Evolutionary conservation across 2,888 invertebrate species (phyloP).

Genomic region (Listrodromus nycthemerus): DNA sequence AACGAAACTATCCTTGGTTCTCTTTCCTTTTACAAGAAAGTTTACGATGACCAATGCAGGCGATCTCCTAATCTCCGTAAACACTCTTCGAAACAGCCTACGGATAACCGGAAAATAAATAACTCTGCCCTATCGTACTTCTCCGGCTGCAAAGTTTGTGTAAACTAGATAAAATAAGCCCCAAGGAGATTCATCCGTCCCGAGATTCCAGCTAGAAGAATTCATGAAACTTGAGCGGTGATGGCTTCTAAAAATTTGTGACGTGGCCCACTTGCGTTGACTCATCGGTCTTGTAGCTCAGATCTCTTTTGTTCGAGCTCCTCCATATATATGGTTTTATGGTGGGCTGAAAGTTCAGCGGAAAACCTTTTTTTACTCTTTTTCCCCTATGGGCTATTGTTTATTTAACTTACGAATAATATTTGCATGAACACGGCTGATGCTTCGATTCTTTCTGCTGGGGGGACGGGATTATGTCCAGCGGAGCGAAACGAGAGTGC

Average conservation of each 20-base stretch:
- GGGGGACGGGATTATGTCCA: slow-evolving; percentile 74
- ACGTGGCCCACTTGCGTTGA: slow-evolving; percentile 41
- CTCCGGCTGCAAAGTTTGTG: slow-evolving; percentile 19
- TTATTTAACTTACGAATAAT: slow-evolving; percentile 16
- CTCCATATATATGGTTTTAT: slow-evolving; percentile 41
- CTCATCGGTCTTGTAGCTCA: slow-evolving; percentile 28
- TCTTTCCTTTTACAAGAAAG: background rate
- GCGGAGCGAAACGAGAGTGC: slow-evolving; percentile 72
- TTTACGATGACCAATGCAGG: slow-evolving; percentile 30
- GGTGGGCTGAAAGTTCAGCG: slow-evolving; percentile 24
- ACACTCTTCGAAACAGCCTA: slow-evolving; percentile 8
- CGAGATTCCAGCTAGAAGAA: slow-evolving; percentile 7
- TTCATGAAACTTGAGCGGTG: slow-evolving; percentile 49
- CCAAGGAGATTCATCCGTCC: slow-evolving; percentile 32
- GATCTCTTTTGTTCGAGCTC: slow-evolving; percentile 4
- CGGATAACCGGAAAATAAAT: slow-evolving; percentile 39
- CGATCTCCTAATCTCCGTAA: slow-evolving; percentile 12
- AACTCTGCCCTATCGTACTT: background rate
- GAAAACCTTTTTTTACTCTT: slow-evolving; percentile 5
- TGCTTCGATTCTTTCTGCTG: slow-evolving; percentile 24
- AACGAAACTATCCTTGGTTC: background rate
- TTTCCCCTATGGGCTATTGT: background rate
- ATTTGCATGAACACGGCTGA: slow-evolving; percentile 28
- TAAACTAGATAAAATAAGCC: slow-evolving; percentile 40
- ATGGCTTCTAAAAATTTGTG: slow-evolving; percentile 46